Evolutionary conservation across 2,113 vertebrate genomes (phyloP), one percentile per base, ranked within the genome.

Genomic region (Tragelaphus buxtoni): DNA sequence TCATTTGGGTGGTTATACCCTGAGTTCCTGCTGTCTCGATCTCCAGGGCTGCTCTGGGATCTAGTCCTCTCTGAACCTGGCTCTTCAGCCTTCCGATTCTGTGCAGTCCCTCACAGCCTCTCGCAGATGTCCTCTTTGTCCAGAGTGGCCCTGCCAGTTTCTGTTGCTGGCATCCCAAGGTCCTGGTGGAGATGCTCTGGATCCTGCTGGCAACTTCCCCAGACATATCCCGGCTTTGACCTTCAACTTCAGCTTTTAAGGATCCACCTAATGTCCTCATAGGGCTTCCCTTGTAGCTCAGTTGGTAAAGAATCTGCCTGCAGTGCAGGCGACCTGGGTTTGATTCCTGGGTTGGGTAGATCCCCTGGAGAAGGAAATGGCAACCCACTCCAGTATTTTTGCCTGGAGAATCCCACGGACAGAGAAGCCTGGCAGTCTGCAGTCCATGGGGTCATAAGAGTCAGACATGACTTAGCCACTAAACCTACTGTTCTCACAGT

Each of bases 101-200:
- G 0, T 4, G 61, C 53, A 7, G 20, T 16, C n/a, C 20, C 20
- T n/a, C n/a, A 1, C 7, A n/a, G 32, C 7, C 61, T 9, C 39
- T 61, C 61, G 3, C 0, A 0, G 28, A 28, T 8, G 10, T 17
- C 14, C 42, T 60, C 28, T 51, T 20, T 53, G 61, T 84, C 74
- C 60, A 32, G 82, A 58, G 32, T 3, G 26, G 51, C 51, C 81
- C 7, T 1, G 12, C 18, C 51, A 32, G 88, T 26, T 24, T 91
- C 81, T 80, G 88, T 24, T 9, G 17, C 88, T 24, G 49, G 39
- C 35, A 16, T 4, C 60, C n/a, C 8, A 79, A 42, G 14, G n/a
- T n/a, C 53, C 86, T 30, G 84, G 55, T 39, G 5, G 0, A 1
- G 1, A 13, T 5, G 12, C 60, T 16, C 60, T 28, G 61, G 35